These are phyloP conservation scores for Lichenostomus cassidix DNA, from an alignment of 2,113 vertebrate genomes.

Conservation along the genomic window DNA sequence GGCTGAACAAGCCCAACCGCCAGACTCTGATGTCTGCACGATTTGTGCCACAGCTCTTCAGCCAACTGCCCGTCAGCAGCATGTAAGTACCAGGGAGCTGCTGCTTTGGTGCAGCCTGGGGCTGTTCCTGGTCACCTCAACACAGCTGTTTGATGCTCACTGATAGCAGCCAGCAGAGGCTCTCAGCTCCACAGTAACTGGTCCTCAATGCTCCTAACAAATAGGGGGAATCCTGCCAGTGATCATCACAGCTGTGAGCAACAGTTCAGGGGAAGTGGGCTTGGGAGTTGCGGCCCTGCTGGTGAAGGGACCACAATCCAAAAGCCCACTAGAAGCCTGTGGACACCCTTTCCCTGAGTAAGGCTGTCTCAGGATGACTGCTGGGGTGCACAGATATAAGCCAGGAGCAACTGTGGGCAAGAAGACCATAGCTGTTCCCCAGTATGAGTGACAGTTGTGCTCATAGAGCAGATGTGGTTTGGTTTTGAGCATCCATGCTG, in stretches of 20 bases:
- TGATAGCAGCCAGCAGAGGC: background rate
- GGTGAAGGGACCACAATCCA: background rate
- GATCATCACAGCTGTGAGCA: fast-evolving
- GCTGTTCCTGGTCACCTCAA: background rate
- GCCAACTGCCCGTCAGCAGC: conserved; percentile 82
- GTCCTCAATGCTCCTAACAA: background rate
- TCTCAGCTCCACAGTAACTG: background rate
- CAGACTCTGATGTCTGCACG: conserved; percentile 87
- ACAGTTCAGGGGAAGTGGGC: background rate
- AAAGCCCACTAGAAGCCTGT: background rate
- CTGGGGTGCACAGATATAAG: background rate
- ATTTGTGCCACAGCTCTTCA: conserved; percentile 88
- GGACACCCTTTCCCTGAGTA: background rate
- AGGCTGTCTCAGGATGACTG: background rate
- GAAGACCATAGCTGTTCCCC: background rate
- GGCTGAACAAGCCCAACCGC: conserved; percentile 93
- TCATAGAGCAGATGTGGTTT: background rate
- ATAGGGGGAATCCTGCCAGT: background rate
- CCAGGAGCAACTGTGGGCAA: background rate
- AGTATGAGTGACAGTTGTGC: background rate
- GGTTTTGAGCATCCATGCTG: background rate
- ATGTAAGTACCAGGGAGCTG: conserved; percentile 80
- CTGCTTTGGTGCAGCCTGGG: background rate
- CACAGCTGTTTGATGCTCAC: background rate
- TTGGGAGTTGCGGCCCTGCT: background rate